Percentiles rank a stretch among this genome's conserved stretches.
Evolutionary conservation across 2,113 vertebrate genomes (phyloP).

Genomic region (Bombycilla garrulus): DNA sequence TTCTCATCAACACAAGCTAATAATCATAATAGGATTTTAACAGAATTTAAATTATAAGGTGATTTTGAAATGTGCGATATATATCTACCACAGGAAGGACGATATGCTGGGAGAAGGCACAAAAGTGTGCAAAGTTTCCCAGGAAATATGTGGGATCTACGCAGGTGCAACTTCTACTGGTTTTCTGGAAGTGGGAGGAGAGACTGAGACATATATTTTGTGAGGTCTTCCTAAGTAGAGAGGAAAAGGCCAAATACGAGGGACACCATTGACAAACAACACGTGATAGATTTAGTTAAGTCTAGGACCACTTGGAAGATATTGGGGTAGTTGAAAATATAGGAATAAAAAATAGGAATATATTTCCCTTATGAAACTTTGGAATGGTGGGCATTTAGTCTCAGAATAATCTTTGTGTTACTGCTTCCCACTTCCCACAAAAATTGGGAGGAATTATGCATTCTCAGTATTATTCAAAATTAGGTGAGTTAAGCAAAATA

Average conservation of each 20-base stretch:
- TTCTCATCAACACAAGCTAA: background rate
- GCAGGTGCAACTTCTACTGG: background rate
- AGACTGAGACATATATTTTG: background rate
- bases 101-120: background rate
- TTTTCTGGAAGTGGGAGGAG: background rate
- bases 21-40: background rate
- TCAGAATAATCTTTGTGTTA: background rate
- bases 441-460: background rate
- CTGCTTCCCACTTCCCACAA: background rate
- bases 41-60: background rate
- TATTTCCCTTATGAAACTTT: background rate
- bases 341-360: background rate
- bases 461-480: background rate
- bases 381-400: background rate
- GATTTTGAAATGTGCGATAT: background rate
- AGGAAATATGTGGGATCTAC: background rate
- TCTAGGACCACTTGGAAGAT: background rate
- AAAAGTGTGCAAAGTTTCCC: background rate
- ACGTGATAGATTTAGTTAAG: background rate
- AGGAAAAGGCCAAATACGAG: background rate
- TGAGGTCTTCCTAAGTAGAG: background rate
- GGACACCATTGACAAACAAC: background rate
- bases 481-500: background rate
- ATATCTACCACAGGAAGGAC: background rate
- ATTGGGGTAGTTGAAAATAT: background rate